Percentiles rank a stretch among this genome's conserved stretches.
Evolutionary conservation across 2,113 vertebrate species (phyloP).

Genomic region (Marmota flaviventris): DNA sequence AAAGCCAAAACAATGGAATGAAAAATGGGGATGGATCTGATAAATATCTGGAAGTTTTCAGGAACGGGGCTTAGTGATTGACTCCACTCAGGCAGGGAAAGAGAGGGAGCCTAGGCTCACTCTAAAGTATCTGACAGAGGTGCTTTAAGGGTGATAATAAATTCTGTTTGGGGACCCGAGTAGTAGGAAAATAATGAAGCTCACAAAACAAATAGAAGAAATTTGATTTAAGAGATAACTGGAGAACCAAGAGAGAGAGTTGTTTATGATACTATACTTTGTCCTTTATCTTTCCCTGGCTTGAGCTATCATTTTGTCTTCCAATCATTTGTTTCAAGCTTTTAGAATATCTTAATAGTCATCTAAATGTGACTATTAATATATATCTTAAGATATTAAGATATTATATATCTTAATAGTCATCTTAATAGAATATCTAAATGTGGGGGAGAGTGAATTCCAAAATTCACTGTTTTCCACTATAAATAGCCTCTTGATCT

Average conservation of each 20-base stretch:
- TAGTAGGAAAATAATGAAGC: not conserved
- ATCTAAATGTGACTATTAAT: too few species aligned
- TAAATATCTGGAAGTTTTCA: not conserved
- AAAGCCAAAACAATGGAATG: not conserved
- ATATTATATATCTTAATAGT: not conserved
- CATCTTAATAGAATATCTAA: too few species aligned
- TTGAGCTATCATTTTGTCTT: not conserved
- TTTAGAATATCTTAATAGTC: not conserved
- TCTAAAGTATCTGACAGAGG: not conserved
- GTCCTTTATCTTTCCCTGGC: not conserved
- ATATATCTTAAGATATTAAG: too few species aligned
- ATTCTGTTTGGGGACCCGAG: not conserved
- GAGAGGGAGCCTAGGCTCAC: not conserved
- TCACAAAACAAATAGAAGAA: not conserved
- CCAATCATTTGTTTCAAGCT: not conserved
- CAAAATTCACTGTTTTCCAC: not conserved
- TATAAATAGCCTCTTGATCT: not conserved
- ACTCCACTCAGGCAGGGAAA: not conserved
- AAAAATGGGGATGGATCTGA: not conserved
- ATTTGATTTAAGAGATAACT: slow-evolving; percentile 3
- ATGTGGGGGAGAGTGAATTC: not conserved
- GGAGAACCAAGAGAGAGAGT: not conserved
- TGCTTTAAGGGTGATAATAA: not conserved
- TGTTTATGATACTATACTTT: not conserved
- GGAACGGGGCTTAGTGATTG: not conserved